phyloP scores from a whole-genome alignment of 2,113 vertebrate species.

The Marcusenius ussheri region DNA sequence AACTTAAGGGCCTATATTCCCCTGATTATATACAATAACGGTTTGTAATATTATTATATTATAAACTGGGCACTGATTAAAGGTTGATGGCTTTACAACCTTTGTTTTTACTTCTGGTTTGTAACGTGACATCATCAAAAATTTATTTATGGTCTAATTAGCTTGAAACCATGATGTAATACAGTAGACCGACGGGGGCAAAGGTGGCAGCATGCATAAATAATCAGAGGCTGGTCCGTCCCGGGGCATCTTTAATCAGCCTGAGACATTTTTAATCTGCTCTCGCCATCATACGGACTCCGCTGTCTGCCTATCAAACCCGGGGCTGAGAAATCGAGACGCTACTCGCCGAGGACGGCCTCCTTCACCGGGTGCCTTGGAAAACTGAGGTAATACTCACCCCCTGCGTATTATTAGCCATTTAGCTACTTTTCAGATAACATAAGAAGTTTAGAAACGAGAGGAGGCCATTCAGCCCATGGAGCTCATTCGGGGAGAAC shows the following conservation, averaged over 20 bases:
- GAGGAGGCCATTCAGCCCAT: no score
- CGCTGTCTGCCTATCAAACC: neutral
- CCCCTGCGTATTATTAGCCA: neutral
- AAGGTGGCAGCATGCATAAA: neutral
- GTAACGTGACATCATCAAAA: neutral
- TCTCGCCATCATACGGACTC: neutral
- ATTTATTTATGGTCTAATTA: constrained; percentile 12
- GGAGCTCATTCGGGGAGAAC: no score
- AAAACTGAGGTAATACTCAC: neutral
- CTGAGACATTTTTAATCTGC: neutral
- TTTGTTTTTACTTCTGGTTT: neutral
- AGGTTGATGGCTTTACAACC: neutral
- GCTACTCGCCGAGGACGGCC: neutral
- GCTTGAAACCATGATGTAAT: constrained; percentile 11
- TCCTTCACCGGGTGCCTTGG: neutral
- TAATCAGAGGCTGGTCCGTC: no score
- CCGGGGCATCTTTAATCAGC: neutral
- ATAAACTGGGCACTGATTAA: neutral
- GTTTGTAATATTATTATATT: neutral
- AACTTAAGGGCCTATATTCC: neutral
- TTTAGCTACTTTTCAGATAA: neutral
- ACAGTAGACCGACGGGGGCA: neutral
- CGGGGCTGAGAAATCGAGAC: neutral
- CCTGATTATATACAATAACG: neutral
- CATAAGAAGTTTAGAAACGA: no score